Percentiles rank a stretch among this genome's conserved stretches.
phyloP scores from a whole-genome alignment of 2,797 vertebrate species.

The Anguilla marmorata region DNA sequence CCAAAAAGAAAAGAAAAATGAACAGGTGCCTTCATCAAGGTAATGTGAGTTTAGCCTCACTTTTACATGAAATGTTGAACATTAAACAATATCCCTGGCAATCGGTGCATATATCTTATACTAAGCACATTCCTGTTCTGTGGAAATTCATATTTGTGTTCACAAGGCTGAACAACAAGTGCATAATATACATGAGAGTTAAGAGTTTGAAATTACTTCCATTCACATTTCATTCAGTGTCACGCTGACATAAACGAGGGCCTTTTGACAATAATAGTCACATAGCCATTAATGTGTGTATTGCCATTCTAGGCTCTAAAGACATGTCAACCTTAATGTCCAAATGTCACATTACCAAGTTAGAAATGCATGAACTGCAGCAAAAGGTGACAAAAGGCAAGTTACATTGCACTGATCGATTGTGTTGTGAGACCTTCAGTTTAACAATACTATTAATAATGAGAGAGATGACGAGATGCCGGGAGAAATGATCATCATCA shows the following conservation, averaged over 20 bases:
- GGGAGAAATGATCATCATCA: background rate
- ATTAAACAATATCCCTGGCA: background rate
- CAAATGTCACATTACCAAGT: slow-evolving; percentile 25
- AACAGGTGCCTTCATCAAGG: background rate
- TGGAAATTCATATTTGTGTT: background rate
- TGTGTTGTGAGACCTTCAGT: background rate
- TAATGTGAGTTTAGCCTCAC: background rate
- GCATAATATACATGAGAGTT: background rate
- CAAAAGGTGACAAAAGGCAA: slow-evolving; percentile 6
- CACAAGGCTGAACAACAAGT: background rate
- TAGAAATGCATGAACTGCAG: slow-evolving; percentile 19
- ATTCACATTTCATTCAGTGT: background rate
- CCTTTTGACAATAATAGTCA: background rate
- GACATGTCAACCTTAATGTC: background rate
- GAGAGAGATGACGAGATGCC: background rate
- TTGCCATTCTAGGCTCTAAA: background rate
- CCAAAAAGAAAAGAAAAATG: background rate
- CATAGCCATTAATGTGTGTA: slow-evolving; percentile 1
- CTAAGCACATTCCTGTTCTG: background rate
- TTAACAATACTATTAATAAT: slow-evolving; percentile 25
- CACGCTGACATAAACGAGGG: background rate
- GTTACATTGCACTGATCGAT: slow-evolving; percentile 11
- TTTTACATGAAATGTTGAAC: background rate
- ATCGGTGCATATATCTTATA: background rate
- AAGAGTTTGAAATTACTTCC: background rate